A percentile compares a stretch with the other conserved stretches of the same genome.
phyloP scores from a whole-genome alignment of 2,113 vertebrate species.

The Pluvianellus socialis region DNA sequence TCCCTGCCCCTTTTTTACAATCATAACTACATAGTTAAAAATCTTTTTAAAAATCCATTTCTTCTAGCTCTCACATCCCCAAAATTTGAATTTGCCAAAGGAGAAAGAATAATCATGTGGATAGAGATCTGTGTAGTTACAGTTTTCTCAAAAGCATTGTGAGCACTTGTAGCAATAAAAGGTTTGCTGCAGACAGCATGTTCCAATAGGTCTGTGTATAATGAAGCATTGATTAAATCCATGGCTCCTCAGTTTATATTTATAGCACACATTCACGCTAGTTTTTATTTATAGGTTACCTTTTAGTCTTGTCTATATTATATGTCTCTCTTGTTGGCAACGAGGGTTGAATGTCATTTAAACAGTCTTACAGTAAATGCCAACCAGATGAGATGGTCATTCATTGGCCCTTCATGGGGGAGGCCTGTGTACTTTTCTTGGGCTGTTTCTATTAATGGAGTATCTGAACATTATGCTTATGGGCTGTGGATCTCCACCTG shows the following conservation, averaged over 20 bases:
- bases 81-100: conserved; percentile 16
- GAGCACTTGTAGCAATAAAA: neutral
- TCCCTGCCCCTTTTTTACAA: neutral
- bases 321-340: conserved; percentile 20
- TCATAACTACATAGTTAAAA: neutral
- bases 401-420: neutral
- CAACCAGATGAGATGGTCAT: neutral
- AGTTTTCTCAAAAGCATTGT: neutral
- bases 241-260: conserved; percentile 26
- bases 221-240: conserved; percentile 1
- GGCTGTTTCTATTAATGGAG: conserved; percentile 35
- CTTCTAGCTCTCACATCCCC: neutral
- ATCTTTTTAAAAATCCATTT: neutral
- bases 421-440: neutral
- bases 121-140: neutral
- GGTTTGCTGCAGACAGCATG: neutral
- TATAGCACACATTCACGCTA: neutral
- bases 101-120: conserved; percentile 16
- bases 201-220: neutral
- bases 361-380: conserved; percentile 37
- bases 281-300: conserved; percentile 54
- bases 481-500: neutral
- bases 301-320: conserved; percentile 45
- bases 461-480: neutral
- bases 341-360: neutral